phyloP scores from a whole-genome alignment of 2,888 invertebrate species.

The Agrilus mali region DNA sequence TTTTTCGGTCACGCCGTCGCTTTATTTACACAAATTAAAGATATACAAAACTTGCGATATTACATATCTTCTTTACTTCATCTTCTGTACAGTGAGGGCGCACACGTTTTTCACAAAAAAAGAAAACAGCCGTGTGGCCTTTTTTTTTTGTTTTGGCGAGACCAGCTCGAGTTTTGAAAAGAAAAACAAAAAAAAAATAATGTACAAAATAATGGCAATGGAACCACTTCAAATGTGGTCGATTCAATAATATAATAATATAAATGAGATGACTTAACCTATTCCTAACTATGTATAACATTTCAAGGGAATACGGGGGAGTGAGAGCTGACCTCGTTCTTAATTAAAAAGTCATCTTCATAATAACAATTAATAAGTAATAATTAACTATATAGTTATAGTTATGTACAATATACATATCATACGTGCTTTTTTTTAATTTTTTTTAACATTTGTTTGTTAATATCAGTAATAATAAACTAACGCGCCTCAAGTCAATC shows the following conservation, averaged over 20 bases:
- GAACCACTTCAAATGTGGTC: slow-evolving; percentile 11
- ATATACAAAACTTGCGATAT: slow-evolving; percentile 29
- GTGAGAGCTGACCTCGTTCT: slow-evolving; percentile 26
- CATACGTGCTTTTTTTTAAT: slow-evolving; percentile 5
- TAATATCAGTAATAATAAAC: background rate
- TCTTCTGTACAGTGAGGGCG: slow-evolving; percentile 19
- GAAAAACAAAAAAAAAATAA: slow-evolving; percentile 7
- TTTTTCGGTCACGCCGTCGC: slow-evolving; percentile 25
- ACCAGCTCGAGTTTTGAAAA: slow-evolving; percentile 27
- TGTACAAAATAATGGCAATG: slow-evolving; percentile 7
- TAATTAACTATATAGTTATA: no score
- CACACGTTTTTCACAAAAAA: slow-evolving; percentile 16
- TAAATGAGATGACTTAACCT: slow-evolving; percentile 1
- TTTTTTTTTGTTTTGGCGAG: no score
- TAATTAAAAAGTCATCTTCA: slow-evolving; percentile 6
- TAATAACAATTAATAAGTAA: background rate
- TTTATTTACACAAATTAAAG: slow-evolving; percentile 34
- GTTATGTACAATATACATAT: slow-evolving; percentile 7
- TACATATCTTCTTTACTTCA: slow-evolving; percentile 23
- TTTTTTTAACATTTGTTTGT: slow-evolving; percentile 8
- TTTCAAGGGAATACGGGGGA: slow-evolving; percentile 23
- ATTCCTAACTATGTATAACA: slow-evolving; percentile 20
- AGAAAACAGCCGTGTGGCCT: slow-evolving; percentile 19
- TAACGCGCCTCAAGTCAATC: slow-evolving; percentile 14
- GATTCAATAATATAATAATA: slow-evolving; percentile 10